phyloP scores from a whole-genome alignment of 2,113 vertebrate genomes.

The Charina bottae region DNA sequence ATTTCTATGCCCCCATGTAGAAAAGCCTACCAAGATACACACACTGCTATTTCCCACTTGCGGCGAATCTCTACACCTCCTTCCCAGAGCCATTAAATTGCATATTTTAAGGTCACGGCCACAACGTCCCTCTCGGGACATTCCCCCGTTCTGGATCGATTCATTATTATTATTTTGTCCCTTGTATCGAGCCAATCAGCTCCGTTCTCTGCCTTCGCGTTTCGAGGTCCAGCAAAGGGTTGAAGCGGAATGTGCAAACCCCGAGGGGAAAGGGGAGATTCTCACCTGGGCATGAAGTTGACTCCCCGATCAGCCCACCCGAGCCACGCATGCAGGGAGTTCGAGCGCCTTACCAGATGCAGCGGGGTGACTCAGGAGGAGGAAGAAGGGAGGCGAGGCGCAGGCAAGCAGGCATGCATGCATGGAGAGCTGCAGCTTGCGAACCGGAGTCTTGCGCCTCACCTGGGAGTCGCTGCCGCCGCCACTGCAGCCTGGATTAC shows the following conservation, averaged over 20 bases:
- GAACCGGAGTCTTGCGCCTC: slow-evolving; percentile 28
- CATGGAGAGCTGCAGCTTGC: slow-evolving; percentile 16
- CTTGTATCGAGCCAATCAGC: not conserved
- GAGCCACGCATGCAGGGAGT: not conserved
- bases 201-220: not conserved
- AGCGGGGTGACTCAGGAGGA: slow-evolving; percentile 10
- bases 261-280: not conserved
- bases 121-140: not conserved
- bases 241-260: not conserved
- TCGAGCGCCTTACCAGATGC: not conserved
- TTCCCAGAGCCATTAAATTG: not conserved
- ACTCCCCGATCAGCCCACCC: not conserved
- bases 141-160: not conserved
- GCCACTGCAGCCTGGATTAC: slow-evolving; percentile 35
- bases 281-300: not conserved
- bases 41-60: not conserved
- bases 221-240: not conserved
- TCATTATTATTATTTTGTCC: too few relatives aligned
- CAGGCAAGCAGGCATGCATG: not conserved
- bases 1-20: not conserved
- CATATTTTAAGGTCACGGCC: not conserved
- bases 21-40: not conserved
- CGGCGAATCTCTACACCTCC: not conserved
- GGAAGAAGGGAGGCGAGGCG: slow-evolving; percentile 6
- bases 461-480: slow-evolving; percentile 46